These are phyloP conservation scores for Lasioglossum marginatum DNA, from an alignment of 2,888 invertebrate genomes.

Conservation along the genomic window DNA sequence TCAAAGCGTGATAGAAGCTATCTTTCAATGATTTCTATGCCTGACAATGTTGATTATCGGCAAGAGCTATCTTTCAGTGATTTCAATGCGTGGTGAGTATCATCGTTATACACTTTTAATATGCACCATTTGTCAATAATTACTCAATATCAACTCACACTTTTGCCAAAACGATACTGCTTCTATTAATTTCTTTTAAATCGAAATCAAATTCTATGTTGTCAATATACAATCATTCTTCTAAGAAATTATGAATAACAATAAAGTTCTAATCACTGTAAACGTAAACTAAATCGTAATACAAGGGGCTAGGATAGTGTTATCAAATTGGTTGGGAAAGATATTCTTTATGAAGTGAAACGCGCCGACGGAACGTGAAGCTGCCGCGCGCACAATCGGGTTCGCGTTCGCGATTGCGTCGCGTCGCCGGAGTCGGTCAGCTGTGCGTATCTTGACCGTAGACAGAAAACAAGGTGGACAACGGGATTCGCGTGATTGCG, in stretches of 20 bases:
- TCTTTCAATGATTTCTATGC: conserved; percentile 1
- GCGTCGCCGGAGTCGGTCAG: conserved; percentile 64
- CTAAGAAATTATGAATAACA: not conserved
- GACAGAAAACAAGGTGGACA: conserved; percentile 69
- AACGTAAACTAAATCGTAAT: not conserved
- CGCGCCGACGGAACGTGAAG: not conserved
- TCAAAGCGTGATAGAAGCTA: not conserved
- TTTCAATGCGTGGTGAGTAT: not conserved
- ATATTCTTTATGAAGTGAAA: not conserved
- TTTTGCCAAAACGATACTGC: not conserved
- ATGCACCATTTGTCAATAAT: not conserved
- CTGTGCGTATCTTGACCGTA: conserved; percentile 55
- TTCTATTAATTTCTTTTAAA: not conserved
- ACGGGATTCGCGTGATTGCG: conserved; percentile 76
- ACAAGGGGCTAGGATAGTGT: not conserved
- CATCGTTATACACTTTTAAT: not conserved
- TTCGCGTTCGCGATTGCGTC: conserved; percentile 59
- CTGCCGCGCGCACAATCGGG: conserved; percentile 30
- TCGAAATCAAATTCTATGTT: not conserved
- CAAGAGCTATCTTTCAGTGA: not conserved
- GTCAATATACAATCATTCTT: not conserved
- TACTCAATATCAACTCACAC: not conserved
- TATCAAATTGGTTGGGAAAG: not conserved
- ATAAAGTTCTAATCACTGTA: not conserved
- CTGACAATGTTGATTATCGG: not conserved